Evolutionary conservation across 2,888 invertebrate genomes (phyloP).

Genomic region (Lithophane socia): DNA sequence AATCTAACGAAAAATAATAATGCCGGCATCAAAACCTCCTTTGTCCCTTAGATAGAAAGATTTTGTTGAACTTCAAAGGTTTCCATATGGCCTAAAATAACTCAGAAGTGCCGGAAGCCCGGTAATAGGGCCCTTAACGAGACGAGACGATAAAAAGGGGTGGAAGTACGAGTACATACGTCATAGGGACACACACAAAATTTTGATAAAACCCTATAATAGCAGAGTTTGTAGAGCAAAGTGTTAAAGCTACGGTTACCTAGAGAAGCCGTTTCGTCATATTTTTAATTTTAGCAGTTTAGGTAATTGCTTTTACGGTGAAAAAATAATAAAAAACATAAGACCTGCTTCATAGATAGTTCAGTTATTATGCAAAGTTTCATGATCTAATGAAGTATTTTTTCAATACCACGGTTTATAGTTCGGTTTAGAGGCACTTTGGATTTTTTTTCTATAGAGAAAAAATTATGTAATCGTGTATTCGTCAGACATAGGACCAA

Average conservation of each 20-base stretch:
- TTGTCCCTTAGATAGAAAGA: constrained; percentile 43
- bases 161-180: constrained; percentile 33
- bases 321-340: no score
- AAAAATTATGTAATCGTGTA: no score
- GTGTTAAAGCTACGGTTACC: not conserved
- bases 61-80: constrained; percentile 58
- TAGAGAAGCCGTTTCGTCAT: not conserved
- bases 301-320: no score
- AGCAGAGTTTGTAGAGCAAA: constrained; percentile 9
- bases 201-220: constrained; percentile 18
- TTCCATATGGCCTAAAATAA: constrained; percentile 54
- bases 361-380: no score
- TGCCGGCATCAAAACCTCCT: constrained; percentile 35
- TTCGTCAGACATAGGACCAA: no score
- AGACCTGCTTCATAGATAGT: no score
- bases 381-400: no score
- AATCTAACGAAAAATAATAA: constrained; percentile 57
- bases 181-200: constrained; percentile 28
- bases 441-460: no score
- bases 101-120: constrained; percentile 51
- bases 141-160: constrained; percentile 56
- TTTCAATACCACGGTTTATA: no score
- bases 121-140: constrained; percentile 54
- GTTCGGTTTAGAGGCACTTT: no score
- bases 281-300: not conserved